Percentiles rank a stretch among this genome's conserved stretches.
Evolutionary conservation across 2,888 invertebrate genomes (phyloP).

Genomic region (Drosophila testacea): DNA sequence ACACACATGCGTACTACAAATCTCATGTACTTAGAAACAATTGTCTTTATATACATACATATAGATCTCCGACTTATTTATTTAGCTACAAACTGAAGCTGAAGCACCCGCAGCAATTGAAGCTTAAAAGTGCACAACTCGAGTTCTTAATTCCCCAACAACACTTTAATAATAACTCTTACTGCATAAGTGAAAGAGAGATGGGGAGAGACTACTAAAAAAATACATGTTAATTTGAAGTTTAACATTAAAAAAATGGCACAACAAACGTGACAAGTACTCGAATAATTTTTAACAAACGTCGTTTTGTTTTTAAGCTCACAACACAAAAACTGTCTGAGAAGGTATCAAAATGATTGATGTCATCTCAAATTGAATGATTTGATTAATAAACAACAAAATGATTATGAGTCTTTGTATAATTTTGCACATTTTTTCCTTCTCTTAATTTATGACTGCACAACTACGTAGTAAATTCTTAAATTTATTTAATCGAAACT

Average conservation of each 20-base stretch:
- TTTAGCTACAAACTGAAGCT: constrained; percentile 20
- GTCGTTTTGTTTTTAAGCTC: constrained; percentile 22
- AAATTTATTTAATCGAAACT: too few relatives aligned
- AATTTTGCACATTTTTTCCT: constrained; percentile 11
- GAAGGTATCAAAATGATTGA: constrained; percentile 49
- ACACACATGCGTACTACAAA: constrained; percentile 44
- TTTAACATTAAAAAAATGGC: constrained; percentile 22
- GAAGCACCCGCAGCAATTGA: constrained; percentile 32
- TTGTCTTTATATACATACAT: constrained; percentile 25
- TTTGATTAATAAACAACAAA: constrained; percentile 29
- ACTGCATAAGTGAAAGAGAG: constrained; percentile 10
- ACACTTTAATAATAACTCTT: constrained; percentile 27
- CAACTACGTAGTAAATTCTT: not conserved
- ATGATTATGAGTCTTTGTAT: constrained; percentile 1
- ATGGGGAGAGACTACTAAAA: constrained; percentile 6
- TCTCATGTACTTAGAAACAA: constrained; percentile 59
- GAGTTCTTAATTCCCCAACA: constrained; percentile 50
- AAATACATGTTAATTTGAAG: constrained; percentile 25
- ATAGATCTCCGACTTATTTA: constrained; percentile 16
- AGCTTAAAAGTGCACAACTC: constrained; percentile 52
- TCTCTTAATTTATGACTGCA: not conserved
- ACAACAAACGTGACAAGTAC: constrained; percentile 22
- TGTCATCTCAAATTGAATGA: constrained; percentile 40
- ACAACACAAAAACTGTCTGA: constrained; percentile 18
- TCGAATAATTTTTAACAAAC: constrained; percentile 41